Conservation (phyloP, 2,113 vertebrate genomes). For the Cricetomys ansorgei region DNA sequence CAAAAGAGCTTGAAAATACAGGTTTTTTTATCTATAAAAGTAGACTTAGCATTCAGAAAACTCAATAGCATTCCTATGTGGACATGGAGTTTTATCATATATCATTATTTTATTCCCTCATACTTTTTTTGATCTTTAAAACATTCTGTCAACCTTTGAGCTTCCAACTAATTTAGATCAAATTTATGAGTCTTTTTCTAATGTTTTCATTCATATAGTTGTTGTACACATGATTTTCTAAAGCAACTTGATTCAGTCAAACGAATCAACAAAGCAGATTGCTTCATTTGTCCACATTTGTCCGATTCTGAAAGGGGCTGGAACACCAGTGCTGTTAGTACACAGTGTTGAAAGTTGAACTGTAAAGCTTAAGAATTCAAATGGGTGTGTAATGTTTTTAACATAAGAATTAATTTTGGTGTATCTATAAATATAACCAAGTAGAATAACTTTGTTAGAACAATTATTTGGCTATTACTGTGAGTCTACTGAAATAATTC, state of each 20-base stretch:
- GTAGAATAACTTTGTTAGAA: not conserved
- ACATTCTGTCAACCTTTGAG: not conserved
- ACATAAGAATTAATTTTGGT: not conserved
- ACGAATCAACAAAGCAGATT: not conserved
- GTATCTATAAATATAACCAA: not conserved
- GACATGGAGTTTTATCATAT: not conserved
- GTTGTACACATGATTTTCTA: not conserved
- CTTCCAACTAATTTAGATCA: not conserved
- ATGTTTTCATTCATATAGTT: not conserved
- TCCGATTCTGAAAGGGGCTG: not conserved
- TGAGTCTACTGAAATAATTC: not conserved
- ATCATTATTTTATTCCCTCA: not conserved
- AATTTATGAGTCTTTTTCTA: not conserved
- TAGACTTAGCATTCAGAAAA: not conserved
- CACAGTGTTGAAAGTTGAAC: not conserved
- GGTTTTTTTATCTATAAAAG: not conserved
- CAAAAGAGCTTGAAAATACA: not conserved
- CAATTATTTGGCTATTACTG: not conserved
- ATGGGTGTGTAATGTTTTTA: not conserved
- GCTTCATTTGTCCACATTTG: no score
- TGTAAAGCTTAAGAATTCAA: not conserved
- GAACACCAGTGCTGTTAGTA: not conserved
- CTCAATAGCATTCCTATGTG: not conserved
- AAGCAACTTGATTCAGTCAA: not conserved
- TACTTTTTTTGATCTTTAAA: not conserved